These are phyloP conservation scores for Cataglyphis cursor DNA, from an alignment of 2,888 invertebrate genomes.

Conservation along the genomic window DNA sequence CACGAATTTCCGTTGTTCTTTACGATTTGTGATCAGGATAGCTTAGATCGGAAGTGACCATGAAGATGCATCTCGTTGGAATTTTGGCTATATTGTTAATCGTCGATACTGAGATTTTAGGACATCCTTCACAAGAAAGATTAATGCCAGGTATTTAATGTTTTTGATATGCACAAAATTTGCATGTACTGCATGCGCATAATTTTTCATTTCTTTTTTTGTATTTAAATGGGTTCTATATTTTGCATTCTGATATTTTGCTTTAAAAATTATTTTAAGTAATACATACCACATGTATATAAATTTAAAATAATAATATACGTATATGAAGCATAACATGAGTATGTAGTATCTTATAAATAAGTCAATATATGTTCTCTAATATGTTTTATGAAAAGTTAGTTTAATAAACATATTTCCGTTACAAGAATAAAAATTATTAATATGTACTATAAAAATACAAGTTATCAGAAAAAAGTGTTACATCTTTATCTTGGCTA, in stretches of 20 bases:
- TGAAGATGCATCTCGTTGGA: conserved; percentile 71
- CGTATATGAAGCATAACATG: background rate
- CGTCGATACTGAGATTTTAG: conserved; percentile 79
- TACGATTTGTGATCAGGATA: conserved; percentile 66
- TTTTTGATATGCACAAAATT: background rate
- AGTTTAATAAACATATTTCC: background rate
- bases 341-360: background rate
- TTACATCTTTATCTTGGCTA: background rate
- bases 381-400: background rate
- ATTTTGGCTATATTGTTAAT: conserved; percentile 72
- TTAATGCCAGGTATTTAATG: conserved; percentile 80
- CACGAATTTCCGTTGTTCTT: conserved; percentile 4
- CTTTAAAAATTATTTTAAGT: conserved; percentile 9
- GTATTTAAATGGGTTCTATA: background rate
- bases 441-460: background rate
- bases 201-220: background rate
- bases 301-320: conserved; percentile 8
- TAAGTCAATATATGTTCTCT: background rate
- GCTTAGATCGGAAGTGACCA: conserved; percentile 74
- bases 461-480: background rate
- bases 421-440: background rate
- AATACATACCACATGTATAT: background rate
- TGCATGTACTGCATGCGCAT: background rate
- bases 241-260: background rate
- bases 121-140: conserved; percentile 84